phyloP scores from a whole-genome alignment of 1,140 invertebrate species.

The Melitaea cinxia region DNA sequence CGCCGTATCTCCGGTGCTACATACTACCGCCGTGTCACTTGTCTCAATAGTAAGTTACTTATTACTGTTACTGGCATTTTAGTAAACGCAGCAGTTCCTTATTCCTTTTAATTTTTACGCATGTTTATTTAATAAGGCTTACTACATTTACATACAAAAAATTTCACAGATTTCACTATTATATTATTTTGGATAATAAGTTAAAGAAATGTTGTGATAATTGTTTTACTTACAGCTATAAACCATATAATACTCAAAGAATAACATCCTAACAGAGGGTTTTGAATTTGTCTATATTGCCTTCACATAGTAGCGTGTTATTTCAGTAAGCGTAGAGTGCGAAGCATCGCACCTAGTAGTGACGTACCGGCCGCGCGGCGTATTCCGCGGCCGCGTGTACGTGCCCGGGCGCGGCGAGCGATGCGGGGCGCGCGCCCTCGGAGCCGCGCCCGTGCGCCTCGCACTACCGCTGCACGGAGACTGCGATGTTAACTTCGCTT shows the following conservation, averaged over 20 bases:
- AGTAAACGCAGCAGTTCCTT: too few species aligned
- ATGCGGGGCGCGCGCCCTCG: conserved; percentile 73
- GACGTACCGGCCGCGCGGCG: conserved; percentile 81
- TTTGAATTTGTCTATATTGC: not conserved
- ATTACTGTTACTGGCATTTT: too few species aligned
- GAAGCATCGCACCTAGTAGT: conserved; percentile 81
- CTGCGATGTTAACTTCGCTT: conserved; percentile 76
- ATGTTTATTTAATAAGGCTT: too few species aligned
- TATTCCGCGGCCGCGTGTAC: conserved; percentile 84
- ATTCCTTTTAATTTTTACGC: too few species aligned
- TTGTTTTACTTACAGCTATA: too few species aligned
- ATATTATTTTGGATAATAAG: too few species aligned
- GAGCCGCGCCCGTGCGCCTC: conserved; percentile 51
- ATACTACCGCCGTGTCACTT: conserved; percentile 78
- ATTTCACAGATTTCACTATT: too few species aligned
- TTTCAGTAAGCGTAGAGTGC: conserved; percentile 83
- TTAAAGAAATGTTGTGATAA: too few species aligned
- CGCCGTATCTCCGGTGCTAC: conserved; percentile 54
- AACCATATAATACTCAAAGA: too few species aligned
- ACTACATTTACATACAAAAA: too few species aligned
- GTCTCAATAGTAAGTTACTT: conserved; percentile 70
- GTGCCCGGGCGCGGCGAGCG: conserved; percentile 83
- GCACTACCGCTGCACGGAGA: conserved; percentile 64
- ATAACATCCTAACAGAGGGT: too few species aligned
- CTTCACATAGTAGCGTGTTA: not conserved